Conservation (phyloP, 2,888 invertebrate species). For the Antheraea assamensis region DNA sequence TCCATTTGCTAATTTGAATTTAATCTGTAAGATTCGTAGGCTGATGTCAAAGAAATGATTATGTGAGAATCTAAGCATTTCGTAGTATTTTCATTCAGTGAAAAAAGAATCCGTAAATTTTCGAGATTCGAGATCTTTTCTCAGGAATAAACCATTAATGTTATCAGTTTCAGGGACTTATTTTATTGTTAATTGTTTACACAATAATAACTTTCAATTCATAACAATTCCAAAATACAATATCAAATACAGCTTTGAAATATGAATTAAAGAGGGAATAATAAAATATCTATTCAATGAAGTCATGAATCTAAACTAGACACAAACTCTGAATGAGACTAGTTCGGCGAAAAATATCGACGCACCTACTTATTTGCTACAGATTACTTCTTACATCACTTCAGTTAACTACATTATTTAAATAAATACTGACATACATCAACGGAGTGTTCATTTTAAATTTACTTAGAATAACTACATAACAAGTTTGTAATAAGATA, state of each 20-base stretch:
- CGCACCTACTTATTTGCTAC: constrained; percentile 19
- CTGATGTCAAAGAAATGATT: not conserved
- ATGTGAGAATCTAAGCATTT: not conserved
- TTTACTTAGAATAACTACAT: not conserved
- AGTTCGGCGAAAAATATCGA: constrained; percentile 20
- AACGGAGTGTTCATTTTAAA: constrained; percentile 9
- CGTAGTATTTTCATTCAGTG: not conserved
- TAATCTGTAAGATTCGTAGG: not conserved
- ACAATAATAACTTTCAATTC: not conserved
- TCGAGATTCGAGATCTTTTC: not conserved
- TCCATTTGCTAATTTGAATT: not conserved
- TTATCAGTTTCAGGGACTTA: not conserved
- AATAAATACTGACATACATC: constrained; percentile 14
- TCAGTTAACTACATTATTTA: constrained; percentile 15
- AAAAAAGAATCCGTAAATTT: not conserved
- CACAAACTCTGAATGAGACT: constrained; percentile 18
- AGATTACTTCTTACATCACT: constrained; percentile 22
- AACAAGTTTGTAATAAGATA: not conserved
- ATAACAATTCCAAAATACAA: not conserved
- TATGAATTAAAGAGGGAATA: not conserved
- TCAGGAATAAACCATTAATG: not conserved
- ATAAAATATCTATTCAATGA: constrained; percentile 1
- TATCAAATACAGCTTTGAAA: not conserved
- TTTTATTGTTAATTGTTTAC: not conserved
- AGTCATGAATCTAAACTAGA: constrained; percentile 19